These are phyloP conservation scores for Desmophyllum pertusum DNA, from an alignment of 92 coral and sea anemone genomes.

Conservation along the genomic window DNA sequence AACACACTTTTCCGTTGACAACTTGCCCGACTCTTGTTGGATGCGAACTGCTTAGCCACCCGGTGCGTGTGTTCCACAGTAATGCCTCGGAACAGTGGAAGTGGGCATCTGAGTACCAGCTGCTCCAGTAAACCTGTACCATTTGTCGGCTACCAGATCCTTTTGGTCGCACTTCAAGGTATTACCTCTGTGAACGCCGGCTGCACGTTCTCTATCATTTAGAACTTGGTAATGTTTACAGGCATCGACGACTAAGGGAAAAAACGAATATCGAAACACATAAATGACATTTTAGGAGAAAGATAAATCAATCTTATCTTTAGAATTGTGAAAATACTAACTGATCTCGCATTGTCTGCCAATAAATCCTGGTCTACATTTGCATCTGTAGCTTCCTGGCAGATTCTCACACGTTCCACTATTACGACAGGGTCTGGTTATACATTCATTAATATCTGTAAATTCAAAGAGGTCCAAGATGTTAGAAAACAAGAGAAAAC, in stretches of 20 bases:
- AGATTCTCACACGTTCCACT: conserved; percentile 57
- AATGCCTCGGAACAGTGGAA: conserved; percentile 31
- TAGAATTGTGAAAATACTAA: background rate
- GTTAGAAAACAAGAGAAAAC: background rate
- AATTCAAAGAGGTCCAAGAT: no score
- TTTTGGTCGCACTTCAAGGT: conserved; percentile 30
- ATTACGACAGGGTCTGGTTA: conserved; percentile 50
- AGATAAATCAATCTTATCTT: no score
- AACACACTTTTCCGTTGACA: conserved; percentile 55
- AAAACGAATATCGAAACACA: no score
- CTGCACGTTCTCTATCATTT: conserved; percentile 20
- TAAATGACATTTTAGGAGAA: no score
- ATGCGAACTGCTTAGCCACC: conserved; percentile 61
- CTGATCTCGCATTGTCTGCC: conserved; percentile 36
- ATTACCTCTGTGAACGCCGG: conserved; percentile 15
- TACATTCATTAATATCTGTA: conserved; percentile 70
- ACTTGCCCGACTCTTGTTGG: conserved; percentile 49
- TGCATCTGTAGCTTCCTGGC: conserved; percentile 61
- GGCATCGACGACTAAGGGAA: background rate
- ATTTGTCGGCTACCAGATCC: conserved; percentile 20
- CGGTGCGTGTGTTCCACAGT: conserved; percentile 65
- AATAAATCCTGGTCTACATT: conserved; percentile 46
- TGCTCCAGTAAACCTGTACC: conserved; percentile 74
- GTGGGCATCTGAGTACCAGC: conserved; percentile 70
- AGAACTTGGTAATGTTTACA: conserved; percentile 14